Evolutionary conservation across 1,140 invertebrate species (phyloP), one percentile per base, ranked within the genome.

Genomic region (Schlechtendalia chinensis): DNA sequence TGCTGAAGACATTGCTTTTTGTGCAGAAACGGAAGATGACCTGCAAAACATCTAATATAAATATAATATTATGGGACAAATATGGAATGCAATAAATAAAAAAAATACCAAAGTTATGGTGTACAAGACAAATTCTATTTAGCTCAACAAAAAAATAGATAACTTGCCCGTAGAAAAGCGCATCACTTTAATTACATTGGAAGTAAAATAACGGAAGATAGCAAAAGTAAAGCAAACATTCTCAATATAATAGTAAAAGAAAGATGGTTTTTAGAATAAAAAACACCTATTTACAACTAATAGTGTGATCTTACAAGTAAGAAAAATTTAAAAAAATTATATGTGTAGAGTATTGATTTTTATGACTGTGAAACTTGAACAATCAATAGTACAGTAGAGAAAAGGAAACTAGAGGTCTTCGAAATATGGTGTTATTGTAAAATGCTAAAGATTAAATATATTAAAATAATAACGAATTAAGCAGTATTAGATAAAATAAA

Each of bases 361-460:
- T 54, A 72, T 69, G 65, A 47, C 29, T 61, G 58, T 56, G 80
- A 81, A 67, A 65, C 65, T 5, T 53, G 65, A 50, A 81, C 65
- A 47, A 45, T 72, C 32, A n/a, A n/a, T n/a, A 81, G 61, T 67
- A n/a, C 47, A 56, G 11, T 29, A 45, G 47, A 71, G 16, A 72
- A 29, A 45, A 81, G 61, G 10, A 69, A 71, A 50, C 58, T 81
- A 29, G 65, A 47, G 27, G 65, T 59, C 27, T 81, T 81, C 54
- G 80, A 81, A 71, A 81, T 56, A 50, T 81, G 65, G 80, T 81
- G 65, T 56, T 81, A 81, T 58, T 17, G 65, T 22, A 67, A 65
- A 65, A 81, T 81, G 47, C n/a, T 81, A 22, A 69, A n/a, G n/a
- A 81, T 81, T 71, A 50, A 61, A 47, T 81, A 65, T 65, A 72